phyloP scores from a whole-genome alignment of 2,113 vertebrate species.

The Laticauda colubrina region DNA sequence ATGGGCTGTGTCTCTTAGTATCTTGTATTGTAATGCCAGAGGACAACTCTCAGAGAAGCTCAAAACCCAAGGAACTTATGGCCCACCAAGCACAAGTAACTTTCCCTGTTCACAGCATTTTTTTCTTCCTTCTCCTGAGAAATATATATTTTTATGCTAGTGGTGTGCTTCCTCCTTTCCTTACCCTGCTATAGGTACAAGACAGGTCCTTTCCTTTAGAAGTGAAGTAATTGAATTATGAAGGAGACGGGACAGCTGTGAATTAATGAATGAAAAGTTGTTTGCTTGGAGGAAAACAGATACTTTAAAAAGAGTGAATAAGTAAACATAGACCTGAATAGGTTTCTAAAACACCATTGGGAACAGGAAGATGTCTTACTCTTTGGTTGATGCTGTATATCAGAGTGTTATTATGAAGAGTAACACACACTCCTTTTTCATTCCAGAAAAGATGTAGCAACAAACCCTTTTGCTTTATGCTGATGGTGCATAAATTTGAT shows the following conservation, averaged over 20 bases:
- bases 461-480: background rate
- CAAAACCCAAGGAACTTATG: background rate
- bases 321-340: background rate
- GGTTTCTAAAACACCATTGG: background rate
- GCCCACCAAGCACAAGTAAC: background rate
- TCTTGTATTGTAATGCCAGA: background rate
- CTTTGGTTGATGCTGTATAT: background rate
- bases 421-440: background rate
- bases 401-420: background rate
- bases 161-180: background rate
- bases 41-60: background rate
- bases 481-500: background rate
- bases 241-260: background rate
- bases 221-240: background rate
- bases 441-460: background rate
- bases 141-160: background rate
- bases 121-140: background rate
- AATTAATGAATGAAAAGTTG: background rate
- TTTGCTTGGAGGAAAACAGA: background rate
- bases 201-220: background rate
- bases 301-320: background rate
- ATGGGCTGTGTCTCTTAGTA: background rate
- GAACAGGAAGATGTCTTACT: background rate
- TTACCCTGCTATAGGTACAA: background rate
- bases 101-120: background rate